Evolutionary conservation across 2,113 vertebrate genomes (phyloP), one percentile per base, ranked within the genome.

Genomic region (Caranx melampygus): DNA sequence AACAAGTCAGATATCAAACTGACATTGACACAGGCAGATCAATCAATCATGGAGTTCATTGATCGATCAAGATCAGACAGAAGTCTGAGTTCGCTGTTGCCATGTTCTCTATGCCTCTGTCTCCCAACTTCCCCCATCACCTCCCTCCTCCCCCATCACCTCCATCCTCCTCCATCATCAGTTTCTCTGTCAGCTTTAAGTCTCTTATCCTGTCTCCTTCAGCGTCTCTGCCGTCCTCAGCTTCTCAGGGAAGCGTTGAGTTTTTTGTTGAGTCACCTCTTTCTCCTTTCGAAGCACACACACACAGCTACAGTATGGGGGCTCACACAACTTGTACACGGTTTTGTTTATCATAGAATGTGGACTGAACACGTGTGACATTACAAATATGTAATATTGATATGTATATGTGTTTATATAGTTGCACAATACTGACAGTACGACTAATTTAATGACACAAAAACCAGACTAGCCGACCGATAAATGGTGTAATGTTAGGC

Each of bases 231-330:
- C 20, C 2, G 34, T 52, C n/a, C 18, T 62, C 35, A n/a, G n/a
- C 40, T 44, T 26, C 13, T 44, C 59, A 71, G 59, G 15, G 26
- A 64, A 55, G 65, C 65, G 49, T 70, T 57, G 63, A 69, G 78
- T 40, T 68, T 81, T 68, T 60, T 62, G 64, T 71, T 82, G 84
- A 75, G 70, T 82, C 74, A 86, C 37, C 31, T 31, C 10, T 4
- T 21, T 55, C 34, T 14, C 73, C 63, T 51, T 60, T 26, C 51
- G 51, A 37, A 15, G 2, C 21, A 21, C 59, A 18, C 73, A 42
- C 26, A 40, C 54, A 57, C 21, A 57, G 12, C 14, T 15, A 47
- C 45, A 47, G 4, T 47, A 16, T 16, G 45, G 12, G 16, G 1
- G 45, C 5, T 4, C 20, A 59, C 26, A 34, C 40, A 18, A 33